Percentiles rank a stretch among this genome's conserved stretches.
phyloP scores from a whole-genome alignment of 2,888 invertebrate genomes.

The Oxycera nigricornis region DNA sequence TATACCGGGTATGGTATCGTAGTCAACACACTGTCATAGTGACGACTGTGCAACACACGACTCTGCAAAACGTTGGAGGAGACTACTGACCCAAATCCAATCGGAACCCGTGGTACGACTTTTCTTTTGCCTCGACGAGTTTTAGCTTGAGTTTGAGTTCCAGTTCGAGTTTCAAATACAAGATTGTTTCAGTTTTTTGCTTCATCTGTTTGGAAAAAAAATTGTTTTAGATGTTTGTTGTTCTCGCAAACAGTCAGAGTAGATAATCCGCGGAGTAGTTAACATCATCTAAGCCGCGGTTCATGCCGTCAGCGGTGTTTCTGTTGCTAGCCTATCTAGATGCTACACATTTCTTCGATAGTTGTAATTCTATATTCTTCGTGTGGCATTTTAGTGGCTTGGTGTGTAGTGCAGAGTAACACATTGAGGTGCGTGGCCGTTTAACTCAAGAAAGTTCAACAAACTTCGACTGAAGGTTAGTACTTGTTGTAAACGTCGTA shows the following conservation, averaged over 20 bases:
- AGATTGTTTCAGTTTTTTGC: no score
- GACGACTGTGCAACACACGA: background rate
- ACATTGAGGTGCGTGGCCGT: constrained; percentile 22
- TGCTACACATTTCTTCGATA: constrained; percentile 21
- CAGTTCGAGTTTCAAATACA: no score
- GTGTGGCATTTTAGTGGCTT: constrained; percentile 25
- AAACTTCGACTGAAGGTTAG: constrained; percentile 35
- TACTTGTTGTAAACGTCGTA: background rate
- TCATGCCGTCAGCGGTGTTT: background rate
- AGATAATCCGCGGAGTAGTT: constrained; percentile 10
- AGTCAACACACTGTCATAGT: background rate
- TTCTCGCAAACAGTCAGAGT: background rate
- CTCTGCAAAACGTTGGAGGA: constrained; percentile 8
- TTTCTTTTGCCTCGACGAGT: constrained; percentile 21
- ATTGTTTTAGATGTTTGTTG: constrained; percentile 17
- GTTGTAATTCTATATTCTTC: constrained; percentile 24
- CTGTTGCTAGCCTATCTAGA: background rate
- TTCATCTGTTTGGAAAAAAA: background rate
- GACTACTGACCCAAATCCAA: constrained; percentile 36
- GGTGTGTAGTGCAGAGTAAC: background rate
- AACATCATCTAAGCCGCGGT: background rate
- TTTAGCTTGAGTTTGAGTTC: constrained; percentile 6
- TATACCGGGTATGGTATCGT: background rate
- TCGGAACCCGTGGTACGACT: constrained; percentile 23
- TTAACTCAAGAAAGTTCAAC: constrained; percentile 37